Evolutionary conservation across 2,797 vertebrate genomes (phyloP).

Genomic region (Fistularia tabacaria): DNA sequence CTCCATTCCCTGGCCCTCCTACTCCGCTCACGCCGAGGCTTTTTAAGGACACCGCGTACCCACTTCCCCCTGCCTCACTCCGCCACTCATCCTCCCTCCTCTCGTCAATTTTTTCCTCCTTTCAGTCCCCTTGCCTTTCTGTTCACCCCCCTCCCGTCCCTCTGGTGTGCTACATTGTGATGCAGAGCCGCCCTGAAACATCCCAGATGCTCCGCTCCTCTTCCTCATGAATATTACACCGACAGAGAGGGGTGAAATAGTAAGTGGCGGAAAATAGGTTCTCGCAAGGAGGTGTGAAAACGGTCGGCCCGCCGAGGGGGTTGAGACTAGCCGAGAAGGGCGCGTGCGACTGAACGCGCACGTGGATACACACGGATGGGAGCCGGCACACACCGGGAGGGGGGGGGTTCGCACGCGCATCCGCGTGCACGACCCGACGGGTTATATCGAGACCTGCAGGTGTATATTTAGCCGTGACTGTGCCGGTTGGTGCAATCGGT

Average conservation of each 20-base stretch:
- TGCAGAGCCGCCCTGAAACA: constrained; percentile 17
- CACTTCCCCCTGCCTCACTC: constrained; percentile 29
- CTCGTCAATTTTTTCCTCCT: constrained; percentile 33
- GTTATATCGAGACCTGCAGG: constrained; percentile 34
- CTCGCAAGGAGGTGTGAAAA: constrained; percentile 38
- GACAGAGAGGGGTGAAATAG: constrained; percentile 23
- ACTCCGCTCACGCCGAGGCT: constrained; percentile 52
- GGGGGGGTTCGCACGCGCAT: constrained; percentile 8
- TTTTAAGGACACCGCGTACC: constrained; percentile 64
- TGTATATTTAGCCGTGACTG: constrained; percentile 55
- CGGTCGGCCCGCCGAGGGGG: constrained; percentile 9
- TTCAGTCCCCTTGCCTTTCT: constrained; percentile 1
- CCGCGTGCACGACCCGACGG: neutral
- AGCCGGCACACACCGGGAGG: neutral
- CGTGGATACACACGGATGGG: neutral
- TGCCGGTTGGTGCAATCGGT: constrained; percentile 39
- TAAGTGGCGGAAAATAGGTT: constrained; percentile 39
- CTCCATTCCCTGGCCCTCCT: constrained; percentile 40
- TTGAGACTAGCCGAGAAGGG: neutral
- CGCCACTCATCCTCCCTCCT: constrained; percentile 24
- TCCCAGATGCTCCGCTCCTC: neutral
- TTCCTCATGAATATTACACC: constrained; percentile 38
- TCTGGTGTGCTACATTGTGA: constrained; percentile 39
- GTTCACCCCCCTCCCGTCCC: constrained; percentile 9
- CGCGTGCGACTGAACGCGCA: neutral